These are phyloP conservation scores for Nomada ferruginata DNA, from an alignment of 2,888 invertebrate species.

Conservation along the genomic window DNA sequence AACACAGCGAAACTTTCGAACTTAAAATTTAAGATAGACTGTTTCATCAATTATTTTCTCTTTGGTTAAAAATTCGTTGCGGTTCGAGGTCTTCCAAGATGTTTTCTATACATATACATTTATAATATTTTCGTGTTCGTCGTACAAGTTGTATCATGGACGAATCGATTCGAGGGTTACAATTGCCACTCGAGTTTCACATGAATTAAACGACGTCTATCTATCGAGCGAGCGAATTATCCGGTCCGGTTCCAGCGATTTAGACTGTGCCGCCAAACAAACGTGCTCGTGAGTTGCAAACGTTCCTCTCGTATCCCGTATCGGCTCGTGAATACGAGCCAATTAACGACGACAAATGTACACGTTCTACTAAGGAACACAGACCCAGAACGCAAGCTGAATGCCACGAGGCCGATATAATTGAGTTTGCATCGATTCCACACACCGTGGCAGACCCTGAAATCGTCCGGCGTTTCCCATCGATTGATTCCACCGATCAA, in stretches of 20 bases:
- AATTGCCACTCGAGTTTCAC: conserved; percentile 13
- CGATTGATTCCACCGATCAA: conserved; percentile 26
- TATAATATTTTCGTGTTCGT: background rate
- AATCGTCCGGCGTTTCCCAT: background rate
- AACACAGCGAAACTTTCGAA: background rate
- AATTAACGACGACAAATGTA: conserved; percentile 49
- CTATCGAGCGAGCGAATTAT: conserved; percentile 25
- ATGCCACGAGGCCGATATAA: conserved; percentile 1
- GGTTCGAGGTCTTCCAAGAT: background rate
- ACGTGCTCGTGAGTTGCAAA: conserved; percentile 3
- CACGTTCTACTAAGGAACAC: conserved; percentile 11
- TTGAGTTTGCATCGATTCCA: conserved; percentile 17
- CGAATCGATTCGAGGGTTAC: background rate
- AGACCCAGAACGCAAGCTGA: background rate
- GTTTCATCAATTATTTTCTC: background rate
- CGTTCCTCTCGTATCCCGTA: background rate
- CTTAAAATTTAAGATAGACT: too few species aligned
- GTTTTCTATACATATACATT: background rate
- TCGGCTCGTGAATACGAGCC: conserved; percentile 17
- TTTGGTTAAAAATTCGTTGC: too few species aligned
- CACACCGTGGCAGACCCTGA: too few species aligned
- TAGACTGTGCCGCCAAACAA: conserved; percentile 10
- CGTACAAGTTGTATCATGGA: background rate
- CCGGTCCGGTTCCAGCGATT: conserved; percentile 24
- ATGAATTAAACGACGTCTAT: conserved; percentile 13